Evolutionary conservation across 2,888 invertebrate genomes (phyloP).

Genomic region (Piscicola geometra): DNA sequence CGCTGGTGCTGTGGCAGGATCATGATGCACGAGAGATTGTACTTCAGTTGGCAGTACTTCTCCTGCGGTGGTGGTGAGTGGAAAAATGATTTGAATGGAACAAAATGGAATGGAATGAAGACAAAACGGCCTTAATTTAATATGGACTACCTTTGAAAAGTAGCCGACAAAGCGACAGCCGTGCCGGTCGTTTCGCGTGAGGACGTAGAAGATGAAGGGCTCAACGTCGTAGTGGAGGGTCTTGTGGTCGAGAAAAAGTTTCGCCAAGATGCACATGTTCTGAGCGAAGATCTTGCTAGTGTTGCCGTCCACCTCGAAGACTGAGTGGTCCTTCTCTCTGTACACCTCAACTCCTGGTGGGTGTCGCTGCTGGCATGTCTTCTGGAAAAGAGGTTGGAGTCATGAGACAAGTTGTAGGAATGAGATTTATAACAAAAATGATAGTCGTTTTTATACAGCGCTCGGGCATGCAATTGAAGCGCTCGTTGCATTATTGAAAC

Average conservation of each 20-base stretch:
- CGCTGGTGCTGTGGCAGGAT: constrained; percentile 97
- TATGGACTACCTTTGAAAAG: constrained; percentile 75
- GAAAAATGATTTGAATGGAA: too few species aligned
- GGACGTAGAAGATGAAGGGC: constrained; percentile 97
- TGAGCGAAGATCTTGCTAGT: constrained; percentile 72
- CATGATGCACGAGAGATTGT: constrained; percentile 98
- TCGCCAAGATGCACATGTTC: constrained; percentile 90
- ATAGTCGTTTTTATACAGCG: neutral
- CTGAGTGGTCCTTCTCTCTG: constrained; percentile 70
- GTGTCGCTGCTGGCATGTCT: constrained; percentile 85
- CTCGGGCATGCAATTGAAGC: too few species aligned
- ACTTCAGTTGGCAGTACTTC: constrained; percentile 94
- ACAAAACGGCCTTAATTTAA: too few species aligned
- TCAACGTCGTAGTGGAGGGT: constrained; percentile 97
- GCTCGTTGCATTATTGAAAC: neutral
- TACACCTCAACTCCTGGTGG: constrained; percentile 99
- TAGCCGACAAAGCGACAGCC: constrained; percentile 91
- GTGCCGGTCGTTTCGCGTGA: constrained; percentile 77
- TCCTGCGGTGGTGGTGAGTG: constrained; percentile 61
- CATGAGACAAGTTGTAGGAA: constrained; percentile 39
- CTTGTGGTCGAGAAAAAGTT: constrained; percentile 97
- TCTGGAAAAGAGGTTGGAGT: too few species aligned
- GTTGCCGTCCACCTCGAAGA: constrained; percentile 59
- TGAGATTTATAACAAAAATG: too few species aligned
- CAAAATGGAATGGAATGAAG: too few species aligned